Conservation (phyloP, 2,888 invertebrate species). For the Synanthedon formicaeformis region DNA sequence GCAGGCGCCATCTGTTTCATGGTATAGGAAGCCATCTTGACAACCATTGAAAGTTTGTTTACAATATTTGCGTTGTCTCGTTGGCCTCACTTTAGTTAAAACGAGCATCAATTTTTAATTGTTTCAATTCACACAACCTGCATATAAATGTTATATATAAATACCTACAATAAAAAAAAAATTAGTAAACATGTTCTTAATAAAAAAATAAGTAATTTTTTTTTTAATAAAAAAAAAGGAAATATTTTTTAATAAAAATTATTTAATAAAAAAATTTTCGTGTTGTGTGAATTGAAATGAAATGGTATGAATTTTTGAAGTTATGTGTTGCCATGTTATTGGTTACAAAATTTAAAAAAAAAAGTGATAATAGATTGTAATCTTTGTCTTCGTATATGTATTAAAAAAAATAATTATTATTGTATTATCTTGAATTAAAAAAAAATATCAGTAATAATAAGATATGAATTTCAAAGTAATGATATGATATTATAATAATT, state of each 20-base stretch:
- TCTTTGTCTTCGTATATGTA: not conserved
- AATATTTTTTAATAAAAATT: too few species aligned
- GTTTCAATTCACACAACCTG: constrained; percentile 5
- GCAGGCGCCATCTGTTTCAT: constrained; percentile 13
- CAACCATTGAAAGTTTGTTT: too few species aligned
- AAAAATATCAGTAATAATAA: constrained; percentile 28
- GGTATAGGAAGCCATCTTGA: too few species aligned
- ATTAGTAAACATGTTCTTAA: too few species aligned
- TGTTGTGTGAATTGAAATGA: constrained; percentile 42
- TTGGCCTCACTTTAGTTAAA: constrained; percentile 17
- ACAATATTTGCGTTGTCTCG: too few species aligned
- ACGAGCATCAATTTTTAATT: constrained; percentile 12
- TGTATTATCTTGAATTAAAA: constrained; percentile 16
- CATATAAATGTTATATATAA: constrained; percentile 12
- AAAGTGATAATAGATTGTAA: constrained; percentile 42
- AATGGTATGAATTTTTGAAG: constrained; percentile 16
- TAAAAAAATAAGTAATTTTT: too few species aligned
- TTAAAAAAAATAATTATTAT: constrained; percentile 8
- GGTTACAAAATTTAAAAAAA: constrained; percentile 40
- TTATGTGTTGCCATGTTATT: constrained; percentile 58
- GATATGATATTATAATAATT: too few species aligned
- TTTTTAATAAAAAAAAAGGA: too few species aligned
- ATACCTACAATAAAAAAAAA: constrained; percentile 9
- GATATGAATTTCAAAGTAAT: constrained; percentile 11
- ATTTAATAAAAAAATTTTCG: constrained; percentile 4